These are phyloP conservation scores for Drosophila anomelani DNA, from an alignment of 2,888 invertebrate genomes.

Conservation along the genomic window DNA sequence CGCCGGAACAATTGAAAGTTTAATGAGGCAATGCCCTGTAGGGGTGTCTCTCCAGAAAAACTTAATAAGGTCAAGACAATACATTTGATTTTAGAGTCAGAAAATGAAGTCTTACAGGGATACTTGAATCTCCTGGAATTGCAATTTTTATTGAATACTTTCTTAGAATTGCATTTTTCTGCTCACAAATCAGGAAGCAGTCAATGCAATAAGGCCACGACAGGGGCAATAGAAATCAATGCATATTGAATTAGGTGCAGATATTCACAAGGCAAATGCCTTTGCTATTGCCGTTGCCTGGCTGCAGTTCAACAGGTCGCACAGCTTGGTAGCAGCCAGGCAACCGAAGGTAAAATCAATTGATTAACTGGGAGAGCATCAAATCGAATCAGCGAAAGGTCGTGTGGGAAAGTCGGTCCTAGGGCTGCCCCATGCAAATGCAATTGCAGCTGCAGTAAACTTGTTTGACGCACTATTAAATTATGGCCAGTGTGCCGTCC, in stretches of 20 bases:
- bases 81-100: background rate
- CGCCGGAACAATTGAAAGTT: conserved; percentile 37
- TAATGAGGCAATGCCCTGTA: conserved; percentile 7
- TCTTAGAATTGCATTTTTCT: conserved; percentile 8
- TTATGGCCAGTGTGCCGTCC: conserved; percentile 50
- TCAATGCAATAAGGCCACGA: conserved; percentile 40
- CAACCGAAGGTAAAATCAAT: conserved; percentile 42
- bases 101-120: background rate
- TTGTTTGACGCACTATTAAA: conserved; percentile 56
- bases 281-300: conserved; percentile 7
- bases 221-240: conserved; percentile 58
- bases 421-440: conserved; percentile 30
- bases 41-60: conserved; percentile 1
- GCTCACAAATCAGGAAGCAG: conserved; percentile 13
- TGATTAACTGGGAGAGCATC: conserved; percentile 61
- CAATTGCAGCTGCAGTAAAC: conserved; percentile 48
- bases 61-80: conserved; percentile 10
- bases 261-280: conserved; percentile 5
- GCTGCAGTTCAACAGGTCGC: conserved; percentile 53
- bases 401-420: conserved; percentile 9
- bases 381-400: conserved; percentile 50
- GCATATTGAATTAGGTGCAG: conserved; percentile 43
- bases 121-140: background rate
- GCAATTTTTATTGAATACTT: background rate
- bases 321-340: background rate